phyloP scores from a whole-genome alignment of 2,113 vertebrate genomes.

The Pterophyllum scalare region DNA sequence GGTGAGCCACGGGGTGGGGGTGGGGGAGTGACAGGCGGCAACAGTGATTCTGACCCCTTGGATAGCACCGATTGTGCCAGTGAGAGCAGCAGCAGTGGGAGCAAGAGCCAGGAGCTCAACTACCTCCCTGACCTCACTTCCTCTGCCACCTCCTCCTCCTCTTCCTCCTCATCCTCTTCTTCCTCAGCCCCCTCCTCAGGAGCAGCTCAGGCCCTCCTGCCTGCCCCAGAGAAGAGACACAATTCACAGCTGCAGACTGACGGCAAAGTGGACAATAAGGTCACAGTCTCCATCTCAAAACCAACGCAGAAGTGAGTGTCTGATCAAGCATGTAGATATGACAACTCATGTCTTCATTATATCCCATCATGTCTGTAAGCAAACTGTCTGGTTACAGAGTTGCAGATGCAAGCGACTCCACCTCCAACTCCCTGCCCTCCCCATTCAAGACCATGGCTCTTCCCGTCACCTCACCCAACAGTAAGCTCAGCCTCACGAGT shows the following conservation, averaged over 20 bases:
- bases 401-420: conserved; percentile 85
- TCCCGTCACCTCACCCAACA: conserved; percentile 90
- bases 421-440: conserved; percentile 85
- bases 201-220: conserved; percentile 76
- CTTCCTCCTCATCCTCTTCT: conserved; percentile 80
- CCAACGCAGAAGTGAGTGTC: conserved; percentile 82
- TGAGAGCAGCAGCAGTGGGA: conserved; percentile 92
- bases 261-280: conserved; percentile 86
- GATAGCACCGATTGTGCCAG: conserved; percentile 97
- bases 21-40: conserved; percentile 89
- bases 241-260: conserved; percentile 83
- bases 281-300: conserved; percentile 90
- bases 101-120: conserved; percentile 94
- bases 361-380: not conserved
- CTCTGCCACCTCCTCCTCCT: conserved; percentile 81
- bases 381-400: conserved; percentile 77
- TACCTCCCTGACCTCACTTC: conserved; percentile 88
- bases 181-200: conserved; percentile 80
- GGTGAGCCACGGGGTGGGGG: conserved; percentile 90
- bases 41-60: conserved; percentile 95
- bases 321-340: not conserved
- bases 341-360: not conserved
- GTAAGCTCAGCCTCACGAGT: conserved; percentile 95
- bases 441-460: conserved; percentile 91
- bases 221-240: conserved; percentile 85